A percentile compares a stretch with the other conserved stretches of the same genome.
phyloP scores from a whole-genome alignment of 2,113 vertebrate species.

The Telmatochromis bifrenatus region DNA sequence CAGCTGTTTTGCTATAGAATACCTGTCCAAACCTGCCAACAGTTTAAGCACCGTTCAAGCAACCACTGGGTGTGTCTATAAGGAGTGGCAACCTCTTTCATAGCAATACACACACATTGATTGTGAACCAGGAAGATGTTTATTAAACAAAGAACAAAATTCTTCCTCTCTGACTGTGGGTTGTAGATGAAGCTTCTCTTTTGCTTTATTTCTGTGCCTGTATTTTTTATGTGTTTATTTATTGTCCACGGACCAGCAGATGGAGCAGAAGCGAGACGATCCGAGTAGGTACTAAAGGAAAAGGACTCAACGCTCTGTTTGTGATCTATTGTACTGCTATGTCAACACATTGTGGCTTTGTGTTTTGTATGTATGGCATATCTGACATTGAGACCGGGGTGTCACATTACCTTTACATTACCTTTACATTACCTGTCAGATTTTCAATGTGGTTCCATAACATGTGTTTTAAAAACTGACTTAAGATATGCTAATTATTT shows the following conservation, averaged over 20 bases:
- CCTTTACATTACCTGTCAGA: not conserved
- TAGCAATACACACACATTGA: not conserved
- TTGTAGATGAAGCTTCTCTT: not conserved
- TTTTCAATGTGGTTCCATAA: not conserved
- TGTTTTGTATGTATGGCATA: not conserved
- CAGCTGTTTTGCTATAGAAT: not conserved
- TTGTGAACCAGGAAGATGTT: not conserved
- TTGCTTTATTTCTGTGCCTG: not conserved
- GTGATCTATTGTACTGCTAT: not conserved
- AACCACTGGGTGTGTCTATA: not conserved
- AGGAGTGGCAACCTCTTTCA: not conserved
- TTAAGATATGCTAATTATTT: not conserved
- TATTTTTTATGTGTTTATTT: not conserved
- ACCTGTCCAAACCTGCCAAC: not conserved
- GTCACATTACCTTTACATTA: not conserved
- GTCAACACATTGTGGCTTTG: not conserved
- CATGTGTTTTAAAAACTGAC: not conserved
- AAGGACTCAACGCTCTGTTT: not conserved
- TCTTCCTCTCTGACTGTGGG: rapidly evolving
- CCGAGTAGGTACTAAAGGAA: not conserved
- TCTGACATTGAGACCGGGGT: not conserved
- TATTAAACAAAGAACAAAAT: not conserved
- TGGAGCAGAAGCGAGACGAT: not conserved
- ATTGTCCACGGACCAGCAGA: not conserved
- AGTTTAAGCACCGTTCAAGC: not conserved